Evolutionary conservation across 2,888 invertebrate genomes (phyloP), one percentile per base, ranked within the genome.

Genomic region (Apoderus coryli): DNA sequence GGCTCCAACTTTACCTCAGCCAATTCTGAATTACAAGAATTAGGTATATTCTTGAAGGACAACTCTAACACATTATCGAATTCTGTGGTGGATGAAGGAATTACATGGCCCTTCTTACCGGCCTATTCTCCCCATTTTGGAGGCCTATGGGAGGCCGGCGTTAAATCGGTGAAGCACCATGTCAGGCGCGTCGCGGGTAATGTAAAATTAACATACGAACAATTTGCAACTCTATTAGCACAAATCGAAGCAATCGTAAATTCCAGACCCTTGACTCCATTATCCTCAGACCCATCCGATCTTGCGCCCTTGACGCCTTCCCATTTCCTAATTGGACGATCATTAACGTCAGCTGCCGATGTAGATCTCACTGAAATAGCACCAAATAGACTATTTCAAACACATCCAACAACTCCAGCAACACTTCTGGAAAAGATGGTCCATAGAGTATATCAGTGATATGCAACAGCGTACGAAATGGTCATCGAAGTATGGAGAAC

Each of bases 301-400:
- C 29, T 44, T 4, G 10, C 27, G 5, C 40, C 41, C 4, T 36
- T 50, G 1, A 47, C 45, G 1, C 48, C 33, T 10, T 46, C 44
- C 4, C 52, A 53, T 33, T 48, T 53, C 27, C 32, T 54, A 0
- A 44, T 50, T 16, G 49, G 46, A 4, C 31, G 31, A 24, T 32
- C 47, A 1, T 15, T 51, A 2, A 44, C 29, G 1, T 25, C 40
- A 1, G n/a, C 48, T 2, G 42, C 47, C 2, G 48, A 52, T 14
- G 39, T 39, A 2, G 36, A 46, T 10, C 10, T 33, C 6, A 23
- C 9, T 3, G 14, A 34, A n/a, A n/a, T n/a, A 10, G 10, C 27
- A 4, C 10, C 14, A 11, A 31, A 31, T 10, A 25, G 19, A 28
- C 10, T 32, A 32, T 23, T 32, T 32, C 22, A 23, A 32, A 25